Percentiles rank a stretch among this genome's conserved stretches.
These are phyloP conservation scores for Nematolebias whitei DNA, from an alignment of 2,113 vertebrate genomes.

Conservation along the genomic window DNA sequence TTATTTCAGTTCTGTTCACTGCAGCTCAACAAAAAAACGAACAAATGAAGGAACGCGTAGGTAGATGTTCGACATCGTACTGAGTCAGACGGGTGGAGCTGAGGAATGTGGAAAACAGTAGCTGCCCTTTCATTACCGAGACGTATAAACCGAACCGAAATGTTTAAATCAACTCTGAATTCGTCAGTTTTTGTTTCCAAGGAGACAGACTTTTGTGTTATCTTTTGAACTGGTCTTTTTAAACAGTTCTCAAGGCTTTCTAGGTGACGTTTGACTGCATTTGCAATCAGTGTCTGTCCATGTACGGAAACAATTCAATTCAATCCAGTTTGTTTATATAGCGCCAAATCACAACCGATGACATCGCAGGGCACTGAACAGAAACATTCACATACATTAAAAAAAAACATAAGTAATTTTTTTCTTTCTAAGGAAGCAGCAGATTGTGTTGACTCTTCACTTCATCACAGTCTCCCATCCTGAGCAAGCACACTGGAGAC, in stretches of 20 bases:
- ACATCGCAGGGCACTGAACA: no score
- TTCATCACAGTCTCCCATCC: no score
- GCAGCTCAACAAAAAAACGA: neutral
- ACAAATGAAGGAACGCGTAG: neutral
- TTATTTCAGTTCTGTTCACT: neutral
- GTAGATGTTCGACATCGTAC: neutral
- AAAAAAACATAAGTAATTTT: no score
- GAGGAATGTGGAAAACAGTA: no score
- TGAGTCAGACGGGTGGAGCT: neutral
- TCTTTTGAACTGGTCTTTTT: neutral
- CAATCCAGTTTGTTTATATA: no score
- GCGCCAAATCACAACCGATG: no score
- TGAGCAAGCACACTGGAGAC: no score
- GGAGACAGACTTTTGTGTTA: neutral
- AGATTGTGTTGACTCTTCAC: no score
- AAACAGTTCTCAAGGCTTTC: neutral
- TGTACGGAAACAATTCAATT: no score
- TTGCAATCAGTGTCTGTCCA: neutral
- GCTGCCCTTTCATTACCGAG: no score
- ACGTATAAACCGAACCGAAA: neutral
- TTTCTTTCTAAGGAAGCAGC: no score
- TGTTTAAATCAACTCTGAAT: neutral
- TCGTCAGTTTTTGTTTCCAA: neutral
- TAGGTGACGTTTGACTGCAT: neutral
- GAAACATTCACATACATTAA: no score